Evolutionary conservation across 2,888 invertebrate species (phyloP), one percentile per base, ranked within the genome.

Genomic region (Hyalella azteca): DNA sequence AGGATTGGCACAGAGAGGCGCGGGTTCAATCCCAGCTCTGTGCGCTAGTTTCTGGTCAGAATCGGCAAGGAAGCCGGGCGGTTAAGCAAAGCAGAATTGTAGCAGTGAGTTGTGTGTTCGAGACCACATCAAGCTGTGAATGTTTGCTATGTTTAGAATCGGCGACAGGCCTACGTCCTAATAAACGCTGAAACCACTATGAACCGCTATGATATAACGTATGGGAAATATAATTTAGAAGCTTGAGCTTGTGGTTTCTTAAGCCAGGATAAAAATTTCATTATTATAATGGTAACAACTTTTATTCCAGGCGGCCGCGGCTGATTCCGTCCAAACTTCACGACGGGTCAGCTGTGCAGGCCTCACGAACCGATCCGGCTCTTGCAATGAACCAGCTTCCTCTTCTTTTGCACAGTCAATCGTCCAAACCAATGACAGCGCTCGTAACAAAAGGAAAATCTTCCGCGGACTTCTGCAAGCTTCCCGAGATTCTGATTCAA

Each of bases 301-400:
- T 7, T 19, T 66, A 36, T 66, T 66, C 15, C 66, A 66, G 66
- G 66, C 36, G 66, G 66, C 66, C 66, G 66, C 66, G 66, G 66
- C 66, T 66, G 66, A 32, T 22, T 66, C 66, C 36, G 66, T 19
- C 39, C 7, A 7, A 3, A 5, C 39, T 2, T 22, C 36, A 19
- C 29, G 66, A 19, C 66, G 19, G 66, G n/a, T 29, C 66, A 66
- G 66, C 66, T 66, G 66, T 66, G 66, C 66, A 66, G 66, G 66
- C 66, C 66, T 66, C 5, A 22, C 29, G 7, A 66, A 36, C 36
- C 39, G 36, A 32, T 19, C 66, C 36, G 54, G 26, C 26, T 26
- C 54, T 4, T 26, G 26, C 26, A 54, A 54, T 29, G 54, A 54
- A 7, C 54, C 54, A 26, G 2, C 54, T 9, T 54, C 54, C 54